Percentiles rank a stretch among this genome's conserved stretches.
These are phyloP conservation scores for Rhodophaea formosa DNA, from an alignment of 2,888 invertebrate genomes.

Conservation along the genomic window DNA sequence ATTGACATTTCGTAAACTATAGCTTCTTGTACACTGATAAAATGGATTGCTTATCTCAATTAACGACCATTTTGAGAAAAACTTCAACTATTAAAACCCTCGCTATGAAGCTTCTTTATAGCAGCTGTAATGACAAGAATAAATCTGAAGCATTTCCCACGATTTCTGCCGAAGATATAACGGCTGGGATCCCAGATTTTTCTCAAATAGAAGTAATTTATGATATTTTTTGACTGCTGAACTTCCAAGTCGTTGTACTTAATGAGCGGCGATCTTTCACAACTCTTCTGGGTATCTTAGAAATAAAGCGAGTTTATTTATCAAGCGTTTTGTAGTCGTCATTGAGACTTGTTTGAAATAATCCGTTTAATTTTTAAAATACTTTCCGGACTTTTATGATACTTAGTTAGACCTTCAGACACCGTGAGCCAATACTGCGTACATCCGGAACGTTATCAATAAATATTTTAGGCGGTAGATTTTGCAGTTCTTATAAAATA, in stretches of 20 bases:
- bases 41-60: no score
- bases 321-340: not conserved
- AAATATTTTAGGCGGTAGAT: no score
- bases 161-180: not conserved
- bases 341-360: no score
- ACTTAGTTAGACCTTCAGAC: no score
- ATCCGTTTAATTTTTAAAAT: no score
- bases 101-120: not conserved
- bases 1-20: no score
- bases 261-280: constrained; percentile 2
- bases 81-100: not conserved
- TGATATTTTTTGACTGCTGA: constrained; percentile 8
- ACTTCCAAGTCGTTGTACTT: not conserved
- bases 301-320: not conserved
- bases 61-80: no score
- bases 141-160: not conserved
- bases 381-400: no score
- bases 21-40: no score
- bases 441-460: no score
- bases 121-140: not conserved
- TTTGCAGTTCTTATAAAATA: no score
- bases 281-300: constrained; percentile 1
- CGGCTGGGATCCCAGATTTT: constrained; percentile 10
- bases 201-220: constrained; percentile 15
- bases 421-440: no score